Conservation (phyloP, 2,888 invertebrate genomes). For the Dendrolimus houi region DNA sequence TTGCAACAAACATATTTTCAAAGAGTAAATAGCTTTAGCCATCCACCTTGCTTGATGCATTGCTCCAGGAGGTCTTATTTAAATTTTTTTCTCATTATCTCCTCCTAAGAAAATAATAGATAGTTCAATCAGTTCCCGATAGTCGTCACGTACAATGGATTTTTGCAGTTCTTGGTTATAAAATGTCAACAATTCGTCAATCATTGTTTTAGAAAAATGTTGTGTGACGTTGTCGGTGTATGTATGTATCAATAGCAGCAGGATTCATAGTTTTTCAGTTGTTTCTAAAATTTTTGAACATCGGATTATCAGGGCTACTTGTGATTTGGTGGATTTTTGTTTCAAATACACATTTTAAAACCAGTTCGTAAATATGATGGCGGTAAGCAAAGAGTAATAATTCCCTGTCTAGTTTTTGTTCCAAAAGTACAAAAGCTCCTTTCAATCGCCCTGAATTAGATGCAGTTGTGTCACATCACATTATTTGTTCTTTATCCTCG, state of each 20-base stretch:
- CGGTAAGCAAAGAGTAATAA: conserved; percentile 11
- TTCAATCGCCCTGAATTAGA: conserved; percentile 9
- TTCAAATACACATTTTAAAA: too few species aligned
- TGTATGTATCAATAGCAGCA: not conserved
- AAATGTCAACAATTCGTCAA: not conserved
- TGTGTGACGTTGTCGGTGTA: not conserved
- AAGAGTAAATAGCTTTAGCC: too few species aligned
- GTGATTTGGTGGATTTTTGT: conserved; percentile 5
- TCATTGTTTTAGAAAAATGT: not conserved
- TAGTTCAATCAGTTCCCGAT: too few species aligned
- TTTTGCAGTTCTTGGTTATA: too few species aligned
- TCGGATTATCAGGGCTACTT: not conserved
- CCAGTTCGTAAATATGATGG: conserved; percentile 10
- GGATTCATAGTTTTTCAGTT: not conserved
- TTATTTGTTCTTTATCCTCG: too few species aligned
- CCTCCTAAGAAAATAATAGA: too few species aligned
- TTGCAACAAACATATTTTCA: too few species aligned
- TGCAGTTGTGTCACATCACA: too few species aligned
- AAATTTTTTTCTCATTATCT: too few species aligned
- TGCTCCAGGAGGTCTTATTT: too few species aligned
- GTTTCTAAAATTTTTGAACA: not conserved
- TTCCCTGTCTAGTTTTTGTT: conserved; percentile 7
- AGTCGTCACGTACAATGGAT: too few species aligned
- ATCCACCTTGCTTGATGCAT: too few species aligned
- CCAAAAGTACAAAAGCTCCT: conserved; percentile 9